phyloP scores from a whole-genome alignment of 1,140 invertebrate genomes.

The Zophobas atratus region DNA sequence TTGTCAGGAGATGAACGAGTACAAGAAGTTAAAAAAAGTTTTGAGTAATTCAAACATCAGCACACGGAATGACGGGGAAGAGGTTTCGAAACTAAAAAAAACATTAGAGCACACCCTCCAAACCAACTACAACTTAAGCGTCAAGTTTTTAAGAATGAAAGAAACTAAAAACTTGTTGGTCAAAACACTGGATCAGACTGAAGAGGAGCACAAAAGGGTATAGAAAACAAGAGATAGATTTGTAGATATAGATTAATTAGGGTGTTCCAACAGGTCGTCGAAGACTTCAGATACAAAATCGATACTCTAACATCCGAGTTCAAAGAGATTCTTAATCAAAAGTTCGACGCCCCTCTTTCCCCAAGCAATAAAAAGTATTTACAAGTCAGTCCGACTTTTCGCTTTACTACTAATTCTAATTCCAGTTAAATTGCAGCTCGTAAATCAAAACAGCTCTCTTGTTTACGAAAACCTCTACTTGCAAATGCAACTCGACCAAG shows the following conservation, averaged over 20 bases:
- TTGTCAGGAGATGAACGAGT: conserved; percentile 65
- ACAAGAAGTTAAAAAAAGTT: conserved; percentile 61
- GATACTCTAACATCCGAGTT: conserved; percentile 58
- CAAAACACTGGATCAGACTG: conserved; percentile 57
- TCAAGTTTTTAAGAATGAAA: conserved; percentile 67
- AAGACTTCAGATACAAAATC: conserved; percentile 59
- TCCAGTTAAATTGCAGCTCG: conserved; percentile 58
- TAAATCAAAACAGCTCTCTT: conserved; percentile 64
- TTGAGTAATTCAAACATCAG: conserved; percentile 51
- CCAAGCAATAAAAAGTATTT: conserved; percentile 66
- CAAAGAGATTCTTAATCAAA: conserved; percentile 59
- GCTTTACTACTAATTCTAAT: conserved; percentile 18
- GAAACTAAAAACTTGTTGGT: conserved; percentile 64
- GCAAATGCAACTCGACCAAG: conserved; percentile 63
- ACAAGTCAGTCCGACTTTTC: conserved; percentile 57
- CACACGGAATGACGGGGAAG: conserved; percentile 52
- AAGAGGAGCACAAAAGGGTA: conserved; percentile 60
- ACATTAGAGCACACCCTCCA: conserved; percentile 65
- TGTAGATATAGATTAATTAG: conserved; percentile 1
- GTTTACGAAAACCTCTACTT: conserved; percentile 65
- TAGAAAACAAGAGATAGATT: conserved; percentile 15
- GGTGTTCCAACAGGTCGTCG: conserved; percentile 54
- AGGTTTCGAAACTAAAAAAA: conserved; percentile 61
- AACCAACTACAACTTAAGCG: conserved; percentile 67
- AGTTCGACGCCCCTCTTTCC: conserved; percentile 59